Conservation (phyloP, 2,113 vertebrate genomes). For the Lamprotornis superbus region DNA sequence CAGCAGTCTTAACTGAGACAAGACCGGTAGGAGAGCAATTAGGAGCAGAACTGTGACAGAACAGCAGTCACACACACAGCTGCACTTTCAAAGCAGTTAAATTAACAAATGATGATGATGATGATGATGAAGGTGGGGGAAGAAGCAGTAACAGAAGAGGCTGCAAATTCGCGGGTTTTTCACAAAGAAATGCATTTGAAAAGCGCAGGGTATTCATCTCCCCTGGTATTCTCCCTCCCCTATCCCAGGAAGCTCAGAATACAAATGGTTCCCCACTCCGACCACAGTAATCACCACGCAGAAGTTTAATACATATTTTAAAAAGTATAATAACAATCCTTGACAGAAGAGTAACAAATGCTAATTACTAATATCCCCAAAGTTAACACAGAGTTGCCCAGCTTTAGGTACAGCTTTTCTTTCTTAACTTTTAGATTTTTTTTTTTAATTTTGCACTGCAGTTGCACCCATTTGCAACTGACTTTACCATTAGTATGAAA, state of each 20-base stretch:
- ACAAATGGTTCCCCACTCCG: background rate
- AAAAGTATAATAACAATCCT: background rate
- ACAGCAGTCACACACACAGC: background rate
- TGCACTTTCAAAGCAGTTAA: background rate
- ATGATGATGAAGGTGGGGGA: background rate
- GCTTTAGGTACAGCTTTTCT: background rate
- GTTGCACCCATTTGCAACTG: background rate
- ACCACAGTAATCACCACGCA: background rate
- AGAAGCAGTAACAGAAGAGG: background rate
- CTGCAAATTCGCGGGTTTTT: background rate
- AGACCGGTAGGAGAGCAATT: background rate
- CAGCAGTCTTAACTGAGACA: background rate
- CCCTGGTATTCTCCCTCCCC: background rate
- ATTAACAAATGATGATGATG: background rate
- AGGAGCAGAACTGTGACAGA: accelerated
- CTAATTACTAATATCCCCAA: conserved; percentile 5
- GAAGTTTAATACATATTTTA: background rate
- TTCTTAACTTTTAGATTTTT: no score
- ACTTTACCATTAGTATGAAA: background rate
- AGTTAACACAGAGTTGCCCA: background rate
- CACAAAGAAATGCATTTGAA: background rate
- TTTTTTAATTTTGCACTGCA: background rate
- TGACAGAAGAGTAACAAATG: conserved; percentile 12
- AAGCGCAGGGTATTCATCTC: background rate
- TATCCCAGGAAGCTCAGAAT: background rate